These are phyloP conservation scores for Poecilobothrus nobilitatus DNA, from an alignment of 2,888 invertebrate genomes.

Conservation along the genomic window DNA sequence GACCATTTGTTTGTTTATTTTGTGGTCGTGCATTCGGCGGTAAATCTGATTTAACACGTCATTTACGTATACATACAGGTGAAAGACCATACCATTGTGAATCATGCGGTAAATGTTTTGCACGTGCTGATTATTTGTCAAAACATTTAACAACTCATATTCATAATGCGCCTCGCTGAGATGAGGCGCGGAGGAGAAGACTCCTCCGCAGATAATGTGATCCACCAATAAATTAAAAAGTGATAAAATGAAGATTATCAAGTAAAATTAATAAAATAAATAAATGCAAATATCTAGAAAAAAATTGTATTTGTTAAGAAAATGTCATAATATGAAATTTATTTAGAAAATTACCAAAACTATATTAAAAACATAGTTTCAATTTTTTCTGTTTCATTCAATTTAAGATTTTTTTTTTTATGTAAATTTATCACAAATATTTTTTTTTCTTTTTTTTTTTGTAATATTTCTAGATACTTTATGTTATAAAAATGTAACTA, in stretches of 20 bases:
- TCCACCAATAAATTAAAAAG: slow-evolving; percentile 15
- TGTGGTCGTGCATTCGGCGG: slow-evolving; percentile 84
- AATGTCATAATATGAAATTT: no score
- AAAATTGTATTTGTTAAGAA: no score
- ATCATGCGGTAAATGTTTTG: slow-evolving; percentile 86
- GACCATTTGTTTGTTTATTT: slow-evolving; percentile 84
- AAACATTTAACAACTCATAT: slow-evolving; percentile 87
- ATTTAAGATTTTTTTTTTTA: no score
- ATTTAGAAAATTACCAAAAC: no score
- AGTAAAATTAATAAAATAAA: not conserved
- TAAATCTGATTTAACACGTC: slow-evolving; percentile 78
- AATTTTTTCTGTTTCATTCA: no score
- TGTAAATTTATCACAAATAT: no score
- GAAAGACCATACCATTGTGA: slow-evolving; percentile 87
- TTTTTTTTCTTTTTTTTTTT: no score
- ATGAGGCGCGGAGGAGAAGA: slow-evolving; percentile 46
- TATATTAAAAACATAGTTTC: no score
- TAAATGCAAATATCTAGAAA: slow-evolving; percentile 11
- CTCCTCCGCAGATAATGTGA: slow-evolving; percentile 44
- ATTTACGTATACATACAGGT: slow-evolving; percentile 79
- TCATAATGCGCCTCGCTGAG: slow-evolving; percentile 58
- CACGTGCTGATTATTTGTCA: slow-evolving; percentile 80
- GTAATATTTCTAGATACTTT: no score
- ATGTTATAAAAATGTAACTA: no score
- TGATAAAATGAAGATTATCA: slow-evolving; percentile 25